A percentile compares a stretch with the other conserved stretches of the same genome.
Evolutionary conservation across 1,140 invertebrate species (phyloP).

Genomic region (Macrosteles quadrilineatus): DNA sequence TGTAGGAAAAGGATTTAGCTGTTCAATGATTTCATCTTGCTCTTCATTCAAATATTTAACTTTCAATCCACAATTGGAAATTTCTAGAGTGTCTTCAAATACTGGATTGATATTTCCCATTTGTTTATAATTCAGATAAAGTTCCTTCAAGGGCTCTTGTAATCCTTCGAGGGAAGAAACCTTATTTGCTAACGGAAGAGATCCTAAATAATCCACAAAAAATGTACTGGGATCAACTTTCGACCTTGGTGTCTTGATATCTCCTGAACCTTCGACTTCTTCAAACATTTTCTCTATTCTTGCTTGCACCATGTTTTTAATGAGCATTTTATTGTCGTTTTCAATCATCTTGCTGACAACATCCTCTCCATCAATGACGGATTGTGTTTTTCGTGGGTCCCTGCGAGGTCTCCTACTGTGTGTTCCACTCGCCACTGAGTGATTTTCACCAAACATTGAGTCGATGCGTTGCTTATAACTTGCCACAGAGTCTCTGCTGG

Average conservation of each 20-base stretch:
- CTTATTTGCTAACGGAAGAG: conserved; percentile 71
- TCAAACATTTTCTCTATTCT: conserved; percentile 84
- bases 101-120: conserved; percentile 15
- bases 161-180: conserved; percentile 80
- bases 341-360: conserved; percentile 18
- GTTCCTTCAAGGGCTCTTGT: conserved; percentile 74
- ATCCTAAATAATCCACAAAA: conserved; percentile 80
- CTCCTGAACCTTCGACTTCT: conserved; percentile 50
- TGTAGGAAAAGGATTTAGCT: conserved; percentile 79
- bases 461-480: conserved; percentile 75
- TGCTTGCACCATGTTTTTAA: conserved; percentile 77
- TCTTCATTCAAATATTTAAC: conserved; percentile 61
- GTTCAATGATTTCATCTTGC: conserved; percentile 52
- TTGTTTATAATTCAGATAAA: conserved; percentile 68
- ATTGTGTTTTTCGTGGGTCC: not conserved
- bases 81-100: conserved; percentile 62
- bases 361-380: conserved; percentile 13
- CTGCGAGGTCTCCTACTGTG: not conserved
- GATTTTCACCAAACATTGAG: conserved; percentile 73
- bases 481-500: conserved; percentile 60
- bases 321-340: conserved; percentile 23
- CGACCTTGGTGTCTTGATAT: not conserved
- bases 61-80: conserved; percentile 66
- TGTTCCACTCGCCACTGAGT: conserved; percentile 43
- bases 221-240: conserved; percentile 58